phyloP scores from a whole-genome alignment of 2,797 vertebrate genomes.

The Danionella dracula region DNA sequence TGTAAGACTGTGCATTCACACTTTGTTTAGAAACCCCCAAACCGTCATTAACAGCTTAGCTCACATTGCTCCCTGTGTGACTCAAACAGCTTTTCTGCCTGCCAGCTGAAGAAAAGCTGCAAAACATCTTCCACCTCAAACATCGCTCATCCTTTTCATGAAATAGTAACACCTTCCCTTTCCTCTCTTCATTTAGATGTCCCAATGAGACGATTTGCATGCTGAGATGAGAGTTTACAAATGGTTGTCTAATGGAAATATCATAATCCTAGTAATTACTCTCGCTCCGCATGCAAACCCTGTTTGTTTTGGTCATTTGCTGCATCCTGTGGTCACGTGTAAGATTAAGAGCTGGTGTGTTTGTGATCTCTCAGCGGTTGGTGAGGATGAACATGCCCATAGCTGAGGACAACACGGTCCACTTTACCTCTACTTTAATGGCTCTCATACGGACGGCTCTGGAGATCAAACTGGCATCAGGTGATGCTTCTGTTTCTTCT shows the following conservation, averaged over 20 bases:
- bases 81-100: conserved; percentile 20
- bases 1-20: not conserved
- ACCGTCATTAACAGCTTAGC: not conserved
- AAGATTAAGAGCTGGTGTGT: conserved; percentile 33
- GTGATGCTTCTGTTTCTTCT: too few relatives aligned
- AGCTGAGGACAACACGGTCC: conserved; percentile 84
- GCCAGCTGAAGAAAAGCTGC: conserved; percentile 1
- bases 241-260: conserved; percentile 9
- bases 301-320: not conserved
- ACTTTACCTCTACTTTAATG: conserved; percentile 97
- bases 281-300: conserved; percentile 45
- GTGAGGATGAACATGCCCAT: conserved; percentile 99
- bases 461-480: conserved; percentile 93
- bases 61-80: not conserved
- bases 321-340: conserved; percentile 10
- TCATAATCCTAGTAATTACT: not conserved
- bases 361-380: conserved; percentile 72
- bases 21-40: not conserved
- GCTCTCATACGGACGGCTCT: conserved; percentile 93
- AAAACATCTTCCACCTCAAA: conserved; percentile 6
- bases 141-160: conserved; percentile 27
- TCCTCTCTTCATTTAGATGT: conserved; percentile 20
- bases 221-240: conserved; percentile 27
- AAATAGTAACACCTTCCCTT: conserved; percentile 1
- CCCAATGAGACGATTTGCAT: conserved; percentile 30